phyloP scores from a whole-genome alignment of 30 jellyfish, hydroid and myxozoan genomes.

The Pelagia noctiluca region DNA sequence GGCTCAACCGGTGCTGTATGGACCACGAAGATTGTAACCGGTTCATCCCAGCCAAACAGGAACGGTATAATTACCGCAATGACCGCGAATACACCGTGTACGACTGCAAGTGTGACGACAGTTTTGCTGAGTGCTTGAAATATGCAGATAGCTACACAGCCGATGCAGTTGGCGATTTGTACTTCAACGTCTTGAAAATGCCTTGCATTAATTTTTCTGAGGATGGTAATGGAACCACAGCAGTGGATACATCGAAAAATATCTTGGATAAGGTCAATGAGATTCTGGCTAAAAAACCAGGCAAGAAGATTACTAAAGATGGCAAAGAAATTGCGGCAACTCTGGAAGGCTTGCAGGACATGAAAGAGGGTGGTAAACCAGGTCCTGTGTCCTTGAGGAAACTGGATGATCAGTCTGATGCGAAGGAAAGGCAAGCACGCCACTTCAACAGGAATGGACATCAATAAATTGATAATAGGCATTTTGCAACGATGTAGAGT shows the following conservation, averaged over 20 bases:
- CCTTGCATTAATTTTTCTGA: conserved; percentile 86
- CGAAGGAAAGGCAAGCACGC: not conserved
- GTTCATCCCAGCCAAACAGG: conserved; percentile 82
- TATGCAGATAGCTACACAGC: conserved; percentile 87
- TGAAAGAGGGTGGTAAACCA: not conserved
- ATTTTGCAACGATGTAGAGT: no score
- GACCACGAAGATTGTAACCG: conserved; percentile 90
- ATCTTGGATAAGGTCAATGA: conserved; percentile 34
- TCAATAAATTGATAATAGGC: not conserved
- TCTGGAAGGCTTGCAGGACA: not conserved
- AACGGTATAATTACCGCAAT: conserved; percentile 75
- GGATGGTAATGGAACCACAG: conserved; percentile 14
- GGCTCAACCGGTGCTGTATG: conserved; percentile 76
- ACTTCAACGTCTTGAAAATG: conserved; percentile 87
- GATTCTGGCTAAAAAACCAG: conserved; percentile 24
- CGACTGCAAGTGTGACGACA: conserved; percentile 97
- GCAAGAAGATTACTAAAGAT: conserved; percentile 13
- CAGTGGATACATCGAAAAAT: not conserved
- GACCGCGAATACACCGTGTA: conserved; percentile 81
- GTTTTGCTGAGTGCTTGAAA: conserved; percentile 83
- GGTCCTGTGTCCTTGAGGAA: not conserved
- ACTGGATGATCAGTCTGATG: not conserved
- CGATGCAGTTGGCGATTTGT: conserved; percentile 95
- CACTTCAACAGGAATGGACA: conserved; percentile 1
- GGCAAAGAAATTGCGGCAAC: not conserved